Conservation (phyloP, 1,140 invertebrate genomes). For the Dysdera silvatica region DNA sequence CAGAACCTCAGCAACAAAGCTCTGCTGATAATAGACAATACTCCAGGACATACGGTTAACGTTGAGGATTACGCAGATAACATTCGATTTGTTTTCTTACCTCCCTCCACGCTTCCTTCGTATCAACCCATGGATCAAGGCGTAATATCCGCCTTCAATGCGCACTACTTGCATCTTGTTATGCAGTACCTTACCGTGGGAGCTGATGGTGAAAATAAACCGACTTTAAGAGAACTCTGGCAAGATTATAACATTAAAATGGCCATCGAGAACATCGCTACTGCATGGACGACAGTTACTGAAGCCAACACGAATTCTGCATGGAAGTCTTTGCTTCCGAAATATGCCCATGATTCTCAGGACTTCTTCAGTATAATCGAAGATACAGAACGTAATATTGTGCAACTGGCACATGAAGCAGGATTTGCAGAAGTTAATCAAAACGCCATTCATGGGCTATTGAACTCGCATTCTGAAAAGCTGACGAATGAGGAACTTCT, state of each 20-base stretch:
- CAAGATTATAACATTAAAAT: neutral
- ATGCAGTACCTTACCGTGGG: neutral
- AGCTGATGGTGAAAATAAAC: neutral
- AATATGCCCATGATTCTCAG: neutral
- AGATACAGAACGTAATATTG: too few species aligned
- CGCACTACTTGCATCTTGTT: conserved; percentile 15
- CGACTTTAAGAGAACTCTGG: neutral
- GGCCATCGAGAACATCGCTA: neutral
- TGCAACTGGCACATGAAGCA: too few species aligned
- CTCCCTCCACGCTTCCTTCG: conserved; percentile 3
- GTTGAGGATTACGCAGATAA: conserved; percentile 16
- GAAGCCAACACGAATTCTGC: neutral
- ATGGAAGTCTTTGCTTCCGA: neutral
- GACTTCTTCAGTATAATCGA: too few species aligned
- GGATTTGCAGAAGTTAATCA: too few species aligned
- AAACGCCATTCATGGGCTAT: too few species aligned
- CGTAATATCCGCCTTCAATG: conserved; percentile 19
- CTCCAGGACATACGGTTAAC: conserved; percentile 9
- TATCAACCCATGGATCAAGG: conserved; percentile 28
- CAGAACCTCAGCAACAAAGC: conserved; percentile 22
- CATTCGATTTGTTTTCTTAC: conserved; percentile 17
- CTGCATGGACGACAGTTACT: neutral
- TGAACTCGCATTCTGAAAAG: too few species aligned
- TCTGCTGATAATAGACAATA: conserved; percentile 26
- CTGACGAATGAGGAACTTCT: too few species aligned